Base-by-base conservation (phyloP, 2,888 invertebrate species). In the Tenthredo distinguenda region DNA sequence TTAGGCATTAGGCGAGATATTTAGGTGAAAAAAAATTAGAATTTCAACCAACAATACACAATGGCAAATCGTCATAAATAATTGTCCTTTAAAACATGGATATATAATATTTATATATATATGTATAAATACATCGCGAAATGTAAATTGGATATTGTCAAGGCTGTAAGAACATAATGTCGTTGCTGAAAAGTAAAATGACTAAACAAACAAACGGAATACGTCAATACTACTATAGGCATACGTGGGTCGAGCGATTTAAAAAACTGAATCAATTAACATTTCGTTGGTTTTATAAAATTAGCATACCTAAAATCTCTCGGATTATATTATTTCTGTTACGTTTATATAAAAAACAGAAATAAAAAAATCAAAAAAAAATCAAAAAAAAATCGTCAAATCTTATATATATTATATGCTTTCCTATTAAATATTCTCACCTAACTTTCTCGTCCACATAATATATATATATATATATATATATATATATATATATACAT, bases 261-360 rank as follows among this genome's bases (percentile, higher is more conserved):
- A 34, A 77, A 77, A 55, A 77, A 77, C 77, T 55, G 77, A 77
- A 77, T 77, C 77, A 34, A 77, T 77, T 77, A 77, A 77, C 77
- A 77, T 77, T 77, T 77, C 77, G 77, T 18, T 50, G 50, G 0
- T 18, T 74, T 55, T 55, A n/a, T 40, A 40, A n/a, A 47, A 74
- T 74, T 74, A 74, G 43, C 74, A 74, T 74, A 43, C 43, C 12
- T 74, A 74, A n/a, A 74, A 68, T 26, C 26, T 26, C 21, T 68
- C 68, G 34, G 34, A 6, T 74, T 43, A 18, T 26, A 43, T 21
- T 34, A 34, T 34, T 18, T 55, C 7, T 55, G n/a, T 55, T 55
- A 55, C 55, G 55, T 55, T 55, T 55, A 55, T 18, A 50, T 7
- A n/a, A 6, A 50, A n/a, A 50, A 18, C 5, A n/a, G 1, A 50